These are phyloP conservation scores for Ascaphus truei DNA, from an alignment of 2,113 vertebrate species.

Conservation along the genomic window DNA sequence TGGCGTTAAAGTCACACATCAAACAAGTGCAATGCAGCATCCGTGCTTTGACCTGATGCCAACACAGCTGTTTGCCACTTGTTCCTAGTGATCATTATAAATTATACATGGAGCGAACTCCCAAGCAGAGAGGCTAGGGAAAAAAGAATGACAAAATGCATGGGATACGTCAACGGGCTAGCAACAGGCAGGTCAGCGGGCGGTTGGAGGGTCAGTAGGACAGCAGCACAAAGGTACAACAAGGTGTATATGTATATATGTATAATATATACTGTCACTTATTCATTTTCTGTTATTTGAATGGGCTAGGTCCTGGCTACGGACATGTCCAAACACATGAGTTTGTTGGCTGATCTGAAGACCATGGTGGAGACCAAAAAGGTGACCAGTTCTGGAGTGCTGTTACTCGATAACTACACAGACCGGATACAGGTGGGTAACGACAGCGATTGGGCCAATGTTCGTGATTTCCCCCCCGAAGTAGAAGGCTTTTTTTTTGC, in stretches of 20 bases:
- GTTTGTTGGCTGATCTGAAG: conserved; percentile 87
- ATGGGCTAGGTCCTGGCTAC: conserved; percentile 82
- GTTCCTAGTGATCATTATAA: background rate
- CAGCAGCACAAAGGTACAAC: too few species aligned
- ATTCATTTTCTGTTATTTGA: background rate
- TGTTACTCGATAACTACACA: conserved; percentile 86
- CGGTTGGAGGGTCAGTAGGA: too few species aligned
- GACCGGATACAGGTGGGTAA: conserved; percentile 84
- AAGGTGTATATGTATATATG: too few species aligned
- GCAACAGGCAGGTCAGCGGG: too few species aligned
- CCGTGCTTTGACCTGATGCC: background rate
- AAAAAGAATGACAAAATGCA: background rate
- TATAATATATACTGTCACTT: too few species aligned
- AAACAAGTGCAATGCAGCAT: background rate
- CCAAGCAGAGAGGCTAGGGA: background rate
- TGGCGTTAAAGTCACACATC: too few species aligned
- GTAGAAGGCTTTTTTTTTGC: too few species aligned
- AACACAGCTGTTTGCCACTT: background rate
- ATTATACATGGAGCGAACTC: background rate
- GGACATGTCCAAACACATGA: conserved; percentile 97
- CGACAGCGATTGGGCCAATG: too few species aligned
- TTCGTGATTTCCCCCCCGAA: too few species aligned
- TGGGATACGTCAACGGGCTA: too few species aligned
- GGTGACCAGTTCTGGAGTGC: conserved; percentile 89
- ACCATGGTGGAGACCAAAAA: conserved; percentile 97